phyloP scores from a whole-genome alignment of 1,140 invertebrate genomes.

The Triops cancriformis region DNA sequence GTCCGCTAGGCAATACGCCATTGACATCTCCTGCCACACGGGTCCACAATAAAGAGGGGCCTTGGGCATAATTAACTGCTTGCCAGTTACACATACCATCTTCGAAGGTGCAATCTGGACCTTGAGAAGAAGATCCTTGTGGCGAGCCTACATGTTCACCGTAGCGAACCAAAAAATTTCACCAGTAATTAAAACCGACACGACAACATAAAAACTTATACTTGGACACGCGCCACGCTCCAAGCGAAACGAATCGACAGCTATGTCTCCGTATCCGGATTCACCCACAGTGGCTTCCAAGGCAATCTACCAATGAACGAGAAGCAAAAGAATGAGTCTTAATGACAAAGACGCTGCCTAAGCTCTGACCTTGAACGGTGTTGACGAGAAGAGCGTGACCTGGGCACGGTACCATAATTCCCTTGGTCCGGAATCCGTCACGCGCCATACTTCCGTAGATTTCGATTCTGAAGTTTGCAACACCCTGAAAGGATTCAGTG shows the following conservation, averaged over 20 bases:
- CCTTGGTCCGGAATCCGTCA: background rate
- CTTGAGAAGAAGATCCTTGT: constrained; percentile 19
- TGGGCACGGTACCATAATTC: constrained; percentile 25
- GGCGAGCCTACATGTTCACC: constrained; percentile 18
- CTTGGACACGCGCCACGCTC: constrained; percentile 24
- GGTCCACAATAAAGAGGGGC: constrained; percentile 19
- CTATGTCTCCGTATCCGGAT: constrained; percentile 26
- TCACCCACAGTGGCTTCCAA: constrained; percentile 25
- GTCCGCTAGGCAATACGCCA: constrained; percentile 15
- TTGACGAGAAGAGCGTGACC: constrained; percentile 22
- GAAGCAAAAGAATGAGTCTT: background rate
- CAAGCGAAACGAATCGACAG: constrained; percentile 24
- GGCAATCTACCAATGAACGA: constrained; percentile 11
- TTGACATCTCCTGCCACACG: background rate
- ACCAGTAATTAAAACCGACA: background rate
- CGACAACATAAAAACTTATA: constrained; percentile 9
- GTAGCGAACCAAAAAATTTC: background rate
- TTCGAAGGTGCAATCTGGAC: constrained; percentile 25
- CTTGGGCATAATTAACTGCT: constrained; percentile 19
- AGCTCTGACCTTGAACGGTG: constrained; percentile 20
- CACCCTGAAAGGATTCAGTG: background rate
- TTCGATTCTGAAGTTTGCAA: background rate
- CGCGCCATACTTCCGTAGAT: constrained; percentile 20
- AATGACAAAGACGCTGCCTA: background rate
- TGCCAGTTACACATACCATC: constrained; percentile 24